Evolutionary conservation across 2,888 invertebrate species (phyloP), one percentile per base, ranked within the genome.

Genomic region (Lasioglossum lativentre): DNA sequence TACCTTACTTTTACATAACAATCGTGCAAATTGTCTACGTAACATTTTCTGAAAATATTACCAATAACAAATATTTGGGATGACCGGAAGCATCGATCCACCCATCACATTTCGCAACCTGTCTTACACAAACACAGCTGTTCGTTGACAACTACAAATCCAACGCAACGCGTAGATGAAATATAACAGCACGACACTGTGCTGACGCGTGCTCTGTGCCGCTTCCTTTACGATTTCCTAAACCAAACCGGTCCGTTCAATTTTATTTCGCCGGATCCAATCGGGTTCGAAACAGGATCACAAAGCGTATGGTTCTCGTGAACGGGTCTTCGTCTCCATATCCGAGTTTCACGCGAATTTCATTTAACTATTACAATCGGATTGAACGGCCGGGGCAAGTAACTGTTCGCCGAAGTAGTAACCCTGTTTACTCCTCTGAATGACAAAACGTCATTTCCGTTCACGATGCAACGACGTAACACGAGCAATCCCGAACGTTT

Each of bases 401-500:
- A 40, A 40, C 23, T 40, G 40, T 47, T 23, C 10, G 34, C 10
- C 27, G n/a, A 40, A 27, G 38, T 19, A 52, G 8, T 73, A 74
- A 75, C 45, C 2, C 42, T 82, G 52, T 84, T 79, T 84, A 47
- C 34, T 16, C 34, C 10, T 10, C 6, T 30, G 30, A 75, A 68
- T 34, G 23, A 30, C 6, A 63, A 38, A 72, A 83, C 66, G 63
- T 42, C 52, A n/a, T 66, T 82, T 47, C 71, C 45, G 27, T 71
- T 52, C 27, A 23, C 10, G 42, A 14, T 6, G 30, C 27, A 72
- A 52, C 34, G 52, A 45, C 56, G 59, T 30, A 45, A 27, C 23
- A 12, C 19, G 23, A 19, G 47, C 27, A 42, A 30, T 72, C 71
- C 75, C 2, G 40, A 23, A 23, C 5, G 10, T n/a, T 47, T 23